phyloP scores from a whole-genome alignment of 2,888 invertebrate genomes.

The Drosophila maculinotata region DNA sequence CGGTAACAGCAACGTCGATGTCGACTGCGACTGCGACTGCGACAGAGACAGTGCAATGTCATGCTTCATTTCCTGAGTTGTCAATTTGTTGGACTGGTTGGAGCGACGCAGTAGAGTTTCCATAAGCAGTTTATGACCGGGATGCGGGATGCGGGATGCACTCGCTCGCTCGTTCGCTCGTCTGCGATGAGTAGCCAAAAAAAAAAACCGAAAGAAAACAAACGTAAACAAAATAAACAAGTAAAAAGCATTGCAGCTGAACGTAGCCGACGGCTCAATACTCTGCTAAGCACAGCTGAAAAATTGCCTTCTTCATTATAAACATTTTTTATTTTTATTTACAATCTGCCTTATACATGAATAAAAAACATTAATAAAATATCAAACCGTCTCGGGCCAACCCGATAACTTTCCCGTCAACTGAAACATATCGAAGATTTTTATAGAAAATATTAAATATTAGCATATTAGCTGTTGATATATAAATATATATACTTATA shows the following conservation, averaged over 20 bases:
- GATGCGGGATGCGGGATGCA: conserved; percentile 8
- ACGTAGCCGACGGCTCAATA: background rate
- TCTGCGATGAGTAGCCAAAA: conserved; percentile 51
- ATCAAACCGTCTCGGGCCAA: too few relatives aligned
- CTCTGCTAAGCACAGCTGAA: background rate
- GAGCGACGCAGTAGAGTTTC: conserved; percentile 31
- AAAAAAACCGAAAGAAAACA: conserved; percentile 8
- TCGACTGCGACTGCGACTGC: conserved; percentile 21
- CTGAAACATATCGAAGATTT: too few relatives aligned
- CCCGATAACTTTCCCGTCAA: too few relatives aligned
- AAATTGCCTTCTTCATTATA: too few relatives aligned
- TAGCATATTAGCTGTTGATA: too few relatives aligned
- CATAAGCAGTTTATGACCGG: conserved; percentile 49
- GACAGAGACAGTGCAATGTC: conserved; percentile 81
- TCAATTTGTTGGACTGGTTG: conserved; percentile 75
- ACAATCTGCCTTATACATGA: too few relatives aligned
- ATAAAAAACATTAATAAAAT: too few relatives aligned
- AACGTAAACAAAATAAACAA: background rate
- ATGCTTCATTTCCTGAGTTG: conserved; percentile 84
- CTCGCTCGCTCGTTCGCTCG: conserved; percentile 18
- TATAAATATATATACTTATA: too few relatives aligned
- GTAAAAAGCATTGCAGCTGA: background rate
- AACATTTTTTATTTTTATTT: too few relatives aligned
- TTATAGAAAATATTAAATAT: too few relatives aligned
- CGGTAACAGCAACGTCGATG: too few relatives aligned